Percentiles rank a stretch among this genome's conserved stretches.
phyloP scores from a whole-genome alignment of 2,797 vertebrate species.

The Limnodromus scolopaceus region DNA sequence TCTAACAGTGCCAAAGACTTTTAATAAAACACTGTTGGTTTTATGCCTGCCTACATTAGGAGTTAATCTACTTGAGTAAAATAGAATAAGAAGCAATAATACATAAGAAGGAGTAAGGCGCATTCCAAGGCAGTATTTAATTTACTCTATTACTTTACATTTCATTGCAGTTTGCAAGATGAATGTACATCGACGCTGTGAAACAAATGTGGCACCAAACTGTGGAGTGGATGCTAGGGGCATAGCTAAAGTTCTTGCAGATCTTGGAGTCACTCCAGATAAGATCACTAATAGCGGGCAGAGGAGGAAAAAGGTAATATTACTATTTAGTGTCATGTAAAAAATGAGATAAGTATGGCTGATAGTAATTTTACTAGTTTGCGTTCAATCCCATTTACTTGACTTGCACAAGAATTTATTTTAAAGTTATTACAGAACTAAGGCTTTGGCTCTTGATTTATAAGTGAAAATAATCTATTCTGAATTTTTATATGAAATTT shows the following conservation, averaged over 20 bases:
- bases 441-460: not conserved
- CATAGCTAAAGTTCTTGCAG: constrained; percentile 94
- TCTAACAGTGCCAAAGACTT: not conserved
- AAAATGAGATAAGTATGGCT: not conserved
- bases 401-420: not conserved
- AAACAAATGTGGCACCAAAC: constrained; percentile 95
- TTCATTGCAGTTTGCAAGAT: constrained; percentile 91
- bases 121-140: not conserved
- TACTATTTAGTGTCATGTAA: not conserved
- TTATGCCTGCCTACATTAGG: not conserved
- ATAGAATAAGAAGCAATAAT: not conserved
- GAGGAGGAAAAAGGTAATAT: constrained; percentile 92
- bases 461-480: not conserved
- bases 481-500: not conserved
- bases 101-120: not conserved
- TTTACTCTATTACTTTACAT: not conserved
- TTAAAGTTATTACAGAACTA: not conserved
- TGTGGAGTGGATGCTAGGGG: constrained; percentile 94
- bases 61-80: not conserved
- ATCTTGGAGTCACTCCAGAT: constrained; percentile 95
- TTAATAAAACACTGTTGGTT: not conserved
- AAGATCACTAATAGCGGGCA: constrained; percentile 93
- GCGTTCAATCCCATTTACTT: not conserved
- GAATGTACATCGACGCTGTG: constrained; percentile 95
- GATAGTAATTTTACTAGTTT: not conserved